A percentile compares a stretch with the other conserved stretches of the same genome.
These are phyloP conservation scores for Aplochiton taeniatus DNA, from an alignment of 2,797 vertebrate genomes.

Conservation along the genomic window DNA sequence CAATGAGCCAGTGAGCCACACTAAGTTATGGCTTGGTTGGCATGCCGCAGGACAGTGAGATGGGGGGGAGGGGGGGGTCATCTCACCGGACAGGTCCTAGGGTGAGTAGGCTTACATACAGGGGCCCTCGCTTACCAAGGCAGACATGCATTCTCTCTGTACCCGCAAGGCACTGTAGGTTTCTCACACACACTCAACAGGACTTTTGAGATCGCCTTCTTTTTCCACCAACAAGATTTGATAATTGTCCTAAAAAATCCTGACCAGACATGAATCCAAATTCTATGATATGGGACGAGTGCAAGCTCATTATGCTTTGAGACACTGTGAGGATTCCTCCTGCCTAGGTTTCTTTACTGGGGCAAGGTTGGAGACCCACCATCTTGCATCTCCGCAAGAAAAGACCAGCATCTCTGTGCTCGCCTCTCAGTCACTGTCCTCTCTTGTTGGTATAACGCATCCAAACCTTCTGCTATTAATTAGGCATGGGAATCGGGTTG, in stretches of 20 bases:
- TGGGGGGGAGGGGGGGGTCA: neutral
- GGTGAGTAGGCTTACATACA: neutral
- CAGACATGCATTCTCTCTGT: neutral
- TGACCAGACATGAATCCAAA: no score
- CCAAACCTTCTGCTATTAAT: slow-evolving; percentile 34
- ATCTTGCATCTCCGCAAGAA: neutral
- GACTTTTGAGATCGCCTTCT: neutral
- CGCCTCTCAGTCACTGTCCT: slow-evolving; percentile 15
- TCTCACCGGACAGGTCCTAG: slow-evolving; percentile 1
- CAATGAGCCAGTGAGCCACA: slow-evolving; percentile 25
- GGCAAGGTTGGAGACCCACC: no score
- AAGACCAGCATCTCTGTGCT: neutral
- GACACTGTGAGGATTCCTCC: no score
- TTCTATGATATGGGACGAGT: no score
- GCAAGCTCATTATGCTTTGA: no score
- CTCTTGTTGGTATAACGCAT: slow-evolving; percentile 18
- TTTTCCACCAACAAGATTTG: neutral
- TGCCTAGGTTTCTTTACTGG: no score
- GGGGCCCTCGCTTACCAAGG: no score
- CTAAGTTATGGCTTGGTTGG: slow-evolving; percentile 20
- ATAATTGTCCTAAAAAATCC: no score
- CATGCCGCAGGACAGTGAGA: slow-evolving; percentile 1
- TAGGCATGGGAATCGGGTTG: slow-evolving; percentile 32
- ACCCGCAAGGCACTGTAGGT: neutral
- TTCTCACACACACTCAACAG: neutral